Evolutionary conservation across 2,797 vertebrate species (phyloP).

Genomic region (Pachyuromys duprasi): DNA sequence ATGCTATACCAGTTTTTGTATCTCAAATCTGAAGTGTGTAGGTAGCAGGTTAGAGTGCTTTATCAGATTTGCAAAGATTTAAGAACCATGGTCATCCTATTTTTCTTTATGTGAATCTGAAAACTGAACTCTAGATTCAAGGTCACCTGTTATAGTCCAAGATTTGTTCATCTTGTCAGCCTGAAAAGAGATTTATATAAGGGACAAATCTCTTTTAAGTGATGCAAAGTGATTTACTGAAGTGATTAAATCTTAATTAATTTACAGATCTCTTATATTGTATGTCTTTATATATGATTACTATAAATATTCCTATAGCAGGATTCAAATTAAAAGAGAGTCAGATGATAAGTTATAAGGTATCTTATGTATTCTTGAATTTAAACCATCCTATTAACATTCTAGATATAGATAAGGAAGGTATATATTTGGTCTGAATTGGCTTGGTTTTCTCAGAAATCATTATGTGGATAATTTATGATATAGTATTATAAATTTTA

Average conservation of each 20-base stretch:
- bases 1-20: neutral
- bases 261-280: no score
- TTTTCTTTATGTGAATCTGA: neutral
- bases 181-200: neutral
- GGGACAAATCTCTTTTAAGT: neutral
- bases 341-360: neutral
- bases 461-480: neutral
- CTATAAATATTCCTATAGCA: neutral
- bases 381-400: neutral
- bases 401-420: neutral
- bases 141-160: neutral
- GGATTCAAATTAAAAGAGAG: neutral
- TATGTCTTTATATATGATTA: no score
- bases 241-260: neutral
- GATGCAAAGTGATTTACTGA: neutral
- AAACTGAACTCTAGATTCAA: neutral
- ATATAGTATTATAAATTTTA: neutral
- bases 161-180: neutral
- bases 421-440: neutral
- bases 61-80: neutral
- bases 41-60: neutral
- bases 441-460: neutral
- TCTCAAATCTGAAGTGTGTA: neutral
- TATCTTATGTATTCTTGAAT: neutral
- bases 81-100: neutral